A percentile compares a stretch with the other conserved stretches of the same genome.
phyloP scores from a whole-genome alignment of 2,797 vertebrate genomes.

The Amazonetta brasiliensis region DNA sequence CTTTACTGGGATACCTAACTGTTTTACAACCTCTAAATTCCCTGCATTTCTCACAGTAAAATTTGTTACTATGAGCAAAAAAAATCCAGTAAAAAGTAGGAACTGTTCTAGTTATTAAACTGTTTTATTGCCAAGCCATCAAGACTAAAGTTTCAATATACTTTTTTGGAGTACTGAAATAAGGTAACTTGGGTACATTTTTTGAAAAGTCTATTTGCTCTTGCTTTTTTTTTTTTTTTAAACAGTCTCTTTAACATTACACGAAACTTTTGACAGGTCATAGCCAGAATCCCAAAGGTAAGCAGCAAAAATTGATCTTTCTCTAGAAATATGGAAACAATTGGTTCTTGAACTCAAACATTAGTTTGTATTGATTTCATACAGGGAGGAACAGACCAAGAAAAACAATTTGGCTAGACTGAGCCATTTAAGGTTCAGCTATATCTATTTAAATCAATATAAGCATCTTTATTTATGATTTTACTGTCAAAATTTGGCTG shows the following conservation, averaged over 20 bases:
- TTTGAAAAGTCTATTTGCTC: conserved; percentile 29
- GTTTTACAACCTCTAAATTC: neutral
- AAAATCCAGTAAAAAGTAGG: neutral
- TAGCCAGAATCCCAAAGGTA: conserved; percentile 15
- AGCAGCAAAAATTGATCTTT: conserved; percentile 2
- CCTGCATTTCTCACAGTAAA: neutral
- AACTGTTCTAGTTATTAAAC: neutral
- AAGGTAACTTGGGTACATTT: conserved; percentile 28
- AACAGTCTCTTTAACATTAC: neutral
- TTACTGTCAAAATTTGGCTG: neutral
- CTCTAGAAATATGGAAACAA: neutral
- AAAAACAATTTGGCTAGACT: neutral
- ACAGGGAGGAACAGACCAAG: neutral
- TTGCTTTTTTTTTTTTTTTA: neutral
- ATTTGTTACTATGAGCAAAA: conserved; percentile 17
- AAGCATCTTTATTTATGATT: neutral
- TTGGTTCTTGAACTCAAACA: neutral
- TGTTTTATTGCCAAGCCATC: conserved; percentile 23
- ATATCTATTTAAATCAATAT: neutral
- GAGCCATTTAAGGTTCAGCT: neutral
- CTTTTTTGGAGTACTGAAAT: conserved; percentile 14
- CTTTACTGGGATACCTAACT: neutral
- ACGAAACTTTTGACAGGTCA: neutral
- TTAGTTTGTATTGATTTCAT: neutral
- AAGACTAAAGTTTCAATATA: conserved; percentile 14